Evolutionary conservation across 2,113 vertebrate species (phyloP).

Genomic region (Rhynchomys soricoides): DNA sequence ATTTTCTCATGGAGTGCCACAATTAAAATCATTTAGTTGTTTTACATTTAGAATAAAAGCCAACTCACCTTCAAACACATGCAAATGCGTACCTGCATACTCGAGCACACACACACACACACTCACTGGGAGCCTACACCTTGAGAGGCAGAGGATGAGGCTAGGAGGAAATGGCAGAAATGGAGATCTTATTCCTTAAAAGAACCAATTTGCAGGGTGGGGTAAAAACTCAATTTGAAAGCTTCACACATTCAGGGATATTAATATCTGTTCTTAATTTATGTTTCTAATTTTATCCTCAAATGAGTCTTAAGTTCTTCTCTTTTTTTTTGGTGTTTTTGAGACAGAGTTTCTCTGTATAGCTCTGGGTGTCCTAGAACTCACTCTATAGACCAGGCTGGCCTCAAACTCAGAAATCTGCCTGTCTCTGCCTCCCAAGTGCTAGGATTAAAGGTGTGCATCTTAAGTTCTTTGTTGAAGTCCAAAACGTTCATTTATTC

Average conservation of each 20-base stretch:
- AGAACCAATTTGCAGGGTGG: background rate
- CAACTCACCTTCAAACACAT: background rate
- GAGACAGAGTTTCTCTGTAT: too few relatives aligned
- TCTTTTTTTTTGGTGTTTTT: too few relatives aligned
- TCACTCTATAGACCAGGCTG: too few relatives aligned
- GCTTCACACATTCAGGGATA: background rate
- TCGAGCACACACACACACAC: background rate
- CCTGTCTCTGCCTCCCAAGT: too few relatives aligned
- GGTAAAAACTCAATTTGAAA: background rate
- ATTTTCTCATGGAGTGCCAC: background rate
- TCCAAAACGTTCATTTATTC: background rate
- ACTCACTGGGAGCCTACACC: background rate
- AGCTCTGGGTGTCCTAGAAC: too few relatives aligned
- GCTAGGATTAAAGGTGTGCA: too few relatives aligned
- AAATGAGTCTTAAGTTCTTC: background rate
- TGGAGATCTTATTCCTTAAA: background rate
- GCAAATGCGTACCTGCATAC: background rate
- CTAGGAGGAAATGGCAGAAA: background rate
- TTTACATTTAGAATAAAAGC: constrained; percentile 4
- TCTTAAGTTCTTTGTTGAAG: background rate
- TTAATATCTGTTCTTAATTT: background rate
- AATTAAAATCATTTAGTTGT: background rate
- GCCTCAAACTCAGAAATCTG: too few relatives aligned
- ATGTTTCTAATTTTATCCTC: background rate
- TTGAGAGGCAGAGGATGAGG: background rate